phyloP scores from a whole-genome alignment of 2,113 vertebrate species.

The Octodon degus region DNA sequence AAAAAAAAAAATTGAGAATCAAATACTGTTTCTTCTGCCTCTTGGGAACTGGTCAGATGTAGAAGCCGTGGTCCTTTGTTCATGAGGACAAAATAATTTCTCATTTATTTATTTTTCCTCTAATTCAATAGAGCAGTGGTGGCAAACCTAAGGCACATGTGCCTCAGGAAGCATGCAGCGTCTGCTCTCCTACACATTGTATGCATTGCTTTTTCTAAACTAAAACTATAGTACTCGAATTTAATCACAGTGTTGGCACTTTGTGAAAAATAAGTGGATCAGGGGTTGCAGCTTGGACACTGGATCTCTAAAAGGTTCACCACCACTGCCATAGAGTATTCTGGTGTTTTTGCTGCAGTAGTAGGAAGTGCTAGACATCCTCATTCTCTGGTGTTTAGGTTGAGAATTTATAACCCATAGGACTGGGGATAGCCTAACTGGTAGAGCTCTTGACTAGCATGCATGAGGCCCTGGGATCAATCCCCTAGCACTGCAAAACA shows the following conservation, averaged over 20 bases:
- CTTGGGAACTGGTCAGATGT: neutral
- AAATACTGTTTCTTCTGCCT: constrained; percentile 60
- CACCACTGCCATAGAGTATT: neutral
- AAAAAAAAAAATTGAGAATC: neutral
- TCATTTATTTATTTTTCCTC: constrained; percentile 34
- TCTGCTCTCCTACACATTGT: neutral
- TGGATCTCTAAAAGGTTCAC: neutral
- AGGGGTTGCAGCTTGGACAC: neutral
- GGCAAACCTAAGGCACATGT: neutral
- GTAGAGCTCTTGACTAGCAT: neutral
- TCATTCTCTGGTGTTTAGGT: neutral
- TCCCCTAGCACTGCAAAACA: neutral
- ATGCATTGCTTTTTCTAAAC: neutral
- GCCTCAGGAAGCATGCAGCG: neutral
- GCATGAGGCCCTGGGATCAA: neutral
- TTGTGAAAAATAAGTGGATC: neutral
- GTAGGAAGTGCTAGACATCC: neutral
- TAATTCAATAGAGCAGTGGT: neutral
- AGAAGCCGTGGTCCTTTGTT: neutral
- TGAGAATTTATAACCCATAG: constrained; percentile 39
- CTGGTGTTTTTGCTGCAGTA: neutral
- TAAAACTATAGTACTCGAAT: neutral
- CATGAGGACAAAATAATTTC: neutral
- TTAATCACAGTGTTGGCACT: neutral
- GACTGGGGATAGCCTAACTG: neutral